Evolutionary conservation across 2,113 vertebrate species (phyloP), one percentile per base, ranked within the genome.

Genomic region (Steatornis caripensis): DNA sequence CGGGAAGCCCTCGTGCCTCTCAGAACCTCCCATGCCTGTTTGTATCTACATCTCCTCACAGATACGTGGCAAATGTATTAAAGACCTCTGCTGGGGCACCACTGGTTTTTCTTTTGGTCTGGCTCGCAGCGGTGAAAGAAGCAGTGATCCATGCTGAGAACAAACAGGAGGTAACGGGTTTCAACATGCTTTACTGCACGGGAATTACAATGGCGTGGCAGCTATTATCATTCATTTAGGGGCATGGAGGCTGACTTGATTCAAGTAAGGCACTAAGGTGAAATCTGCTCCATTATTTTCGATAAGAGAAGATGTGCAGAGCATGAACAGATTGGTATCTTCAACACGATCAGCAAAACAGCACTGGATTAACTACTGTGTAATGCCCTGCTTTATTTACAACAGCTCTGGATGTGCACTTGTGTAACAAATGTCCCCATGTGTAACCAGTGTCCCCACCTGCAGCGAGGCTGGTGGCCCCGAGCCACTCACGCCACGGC

Each of bases 111-210:
- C 41, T 65, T 80, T 54, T 53, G 65, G 43, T 37, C 58, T 46
- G 72, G n/a, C 70, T 94, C 0, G 0, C 48, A 34, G 83, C 0
- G 0, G 61, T 71, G 80, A 61, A 93, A 84, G 78, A 72, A 74
- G 95, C 93, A 93, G 78, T 78, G 95, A 97, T 92, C 95, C 93
- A 7, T 95, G 91, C 41, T 54, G 85, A 85, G 95, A 94, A 66
- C 90, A 95, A 96, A 66, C 77, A 89, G 87, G 88, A 91, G 88
- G 76, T 54, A 93, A 41, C 83, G 51, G 83, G 53, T 77, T 94
- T 88, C 91, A 87, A 23, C 66, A 39, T 58, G 90, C 70, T 96
- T 97, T 95, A 32, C 80, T 75, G 91, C 48, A 12, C 2, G 15
- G 83, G 82, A 95, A 93, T 91, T 87, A 65, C 83, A 65, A 5